A percentile compares a stretch with the other conserved stretches of the same genome.
Evolutionary conservation across 92 coral and sea anemone species (phyloP).

Genomic region (Virgularia gustaviana): DNA sequence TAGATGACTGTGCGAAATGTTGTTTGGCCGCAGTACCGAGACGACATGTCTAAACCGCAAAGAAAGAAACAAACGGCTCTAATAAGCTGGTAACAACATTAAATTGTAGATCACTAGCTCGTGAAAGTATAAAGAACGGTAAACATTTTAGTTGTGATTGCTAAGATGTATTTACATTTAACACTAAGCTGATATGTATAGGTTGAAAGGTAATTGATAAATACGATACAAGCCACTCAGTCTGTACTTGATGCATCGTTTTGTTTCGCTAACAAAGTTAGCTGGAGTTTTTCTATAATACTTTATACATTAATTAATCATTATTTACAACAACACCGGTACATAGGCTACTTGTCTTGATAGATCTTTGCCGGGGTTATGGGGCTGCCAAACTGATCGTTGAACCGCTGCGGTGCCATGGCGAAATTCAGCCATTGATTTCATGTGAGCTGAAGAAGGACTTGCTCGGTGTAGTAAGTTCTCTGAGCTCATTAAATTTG

Average conservation of each 20-base stretch:
- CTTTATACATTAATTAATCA: conserved; percentile 60
- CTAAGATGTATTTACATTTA: conserved; percentile 13
- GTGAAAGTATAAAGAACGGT: not conserved
- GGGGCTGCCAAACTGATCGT: conserved; percentile 95
- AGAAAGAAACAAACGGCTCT: conserved; percentile 21
- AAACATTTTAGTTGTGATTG: conserved; percentile 21
- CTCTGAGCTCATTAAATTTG: conserved; percentile 77
- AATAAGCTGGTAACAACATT: conserved; percentile 27
- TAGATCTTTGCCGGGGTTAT: conserved; percentile 67
- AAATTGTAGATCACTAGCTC: conserved; percentile 6
- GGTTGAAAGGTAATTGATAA: conserved; percentile 21
- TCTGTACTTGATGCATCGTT: conserved; percentile 24
- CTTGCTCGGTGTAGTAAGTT: conserved; percentile 61
- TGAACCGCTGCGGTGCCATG: no score
- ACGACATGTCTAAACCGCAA: conserved; percentile 32
- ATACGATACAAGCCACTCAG: conserved; percentile 23
- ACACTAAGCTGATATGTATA: conserved; percentile 18
- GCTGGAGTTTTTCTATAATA: conserved; percentile 28
- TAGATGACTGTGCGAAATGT: conserved; percentile 1
- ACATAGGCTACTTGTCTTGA: conserved; percentile 92
- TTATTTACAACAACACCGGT: conserved; percentile 90
- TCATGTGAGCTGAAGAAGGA: conserved; percentile 33
- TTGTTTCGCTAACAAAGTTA: conserved; percentile 27
- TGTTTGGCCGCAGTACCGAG: conserved; percentile 17
- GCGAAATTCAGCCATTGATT: conserved; percentile 71